Evolutionary conservation across 2,113 vertebrate species (phyloP).

Genomic region (Chitala chitala): DNA sequence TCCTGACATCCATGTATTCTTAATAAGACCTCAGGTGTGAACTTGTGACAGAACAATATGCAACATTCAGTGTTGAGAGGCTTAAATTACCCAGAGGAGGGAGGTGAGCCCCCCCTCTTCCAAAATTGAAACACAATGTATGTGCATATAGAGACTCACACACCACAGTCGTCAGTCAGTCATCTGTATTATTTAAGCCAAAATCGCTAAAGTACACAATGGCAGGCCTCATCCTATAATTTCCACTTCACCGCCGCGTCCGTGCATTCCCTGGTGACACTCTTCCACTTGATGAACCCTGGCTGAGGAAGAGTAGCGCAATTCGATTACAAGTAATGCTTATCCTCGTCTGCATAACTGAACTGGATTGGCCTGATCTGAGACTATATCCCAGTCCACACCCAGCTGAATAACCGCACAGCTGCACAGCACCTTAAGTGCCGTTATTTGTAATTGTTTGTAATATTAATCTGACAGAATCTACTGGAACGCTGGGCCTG

Average conservation of each 20-base stretch:
- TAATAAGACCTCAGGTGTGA: too few species aligned
- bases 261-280: not conserved
- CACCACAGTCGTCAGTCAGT: not conserved
- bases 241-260: not conserved
- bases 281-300: not conserved
- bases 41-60: too few species aligned
- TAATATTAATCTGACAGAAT: slow-evolving; percentile 37
- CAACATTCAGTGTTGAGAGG: too few species aligned
- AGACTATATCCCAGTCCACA: slow-evolving; percentile 23
- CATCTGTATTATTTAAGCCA: not conserved
- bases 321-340: slow-evolving; percentile 14
- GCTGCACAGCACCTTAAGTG: slow-evolving; percentile 30
- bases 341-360: slow-evolving; percentile 25
- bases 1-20: too few species aligned
- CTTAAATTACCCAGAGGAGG: not conserved
- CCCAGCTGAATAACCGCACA: slow-evolving; percentile 18
- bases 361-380: slow-evolving; percentile 26
- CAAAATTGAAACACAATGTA: not conserved
- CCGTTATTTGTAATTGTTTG: slow-evolving; percentile 34
- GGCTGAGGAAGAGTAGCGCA: not conserved
- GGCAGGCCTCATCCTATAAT: not conserved
- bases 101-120: not conserved
- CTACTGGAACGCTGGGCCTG: slow-evolving; percentile 11
- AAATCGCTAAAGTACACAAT: not conserved
- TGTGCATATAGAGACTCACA: not conserved